Evolutionary conservation across 2,888 invertebrate species (phyloP).

Genomic region (Hemaris fuciformis): DNA sequence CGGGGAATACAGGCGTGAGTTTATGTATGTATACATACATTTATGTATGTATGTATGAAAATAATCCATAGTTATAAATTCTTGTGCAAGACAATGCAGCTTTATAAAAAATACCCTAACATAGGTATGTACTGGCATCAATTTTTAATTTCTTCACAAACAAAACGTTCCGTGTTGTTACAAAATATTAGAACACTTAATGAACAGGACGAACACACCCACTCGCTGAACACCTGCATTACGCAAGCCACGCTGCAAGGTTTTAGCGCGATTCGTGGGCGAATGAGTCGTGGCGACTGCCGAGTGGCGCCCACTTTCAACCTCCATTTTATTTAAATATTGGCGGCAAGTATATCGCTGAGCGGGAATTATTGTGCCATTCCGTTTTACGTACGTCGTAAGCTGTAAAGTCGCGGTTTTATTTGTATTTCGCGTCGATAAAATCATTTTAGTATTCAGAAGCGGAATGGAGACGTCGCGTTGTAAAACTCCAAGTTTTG

Average conservation of each 20-base stretch:
- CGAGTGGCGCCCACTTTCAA: slow-evolving; percentile 34
- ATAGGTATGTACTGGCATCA: neutral
- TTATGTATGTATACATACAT: no score
- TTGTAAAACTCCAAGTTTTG: slow-evolving; percentile 36
- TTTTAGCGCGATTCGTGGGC: slow-evolving; percentile 30
- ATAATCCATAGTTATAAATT: no score
- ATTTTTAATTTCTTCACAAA: neutral
- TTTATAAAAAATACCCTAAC: neutral
- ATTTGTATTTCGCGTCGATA: slow-evolving; percentile 26
- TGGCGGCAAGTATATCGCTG: slow-evolving; percentile 39
- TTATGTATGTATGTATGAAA: no score
- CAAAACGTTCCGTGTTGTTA: neutral
- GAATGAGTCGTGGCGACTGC: slow-evolving; percentile 20
- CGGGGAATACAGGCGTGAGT: no score
- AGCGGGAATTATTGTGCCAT: slow-evolving; percentile 46
- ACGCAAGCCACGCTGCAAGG: slow-evolving; percentile 23
- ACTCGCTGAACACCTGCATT: slow-evolving; percentile 13
- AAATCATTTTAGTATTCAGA: slow-evolving; percentile 22
- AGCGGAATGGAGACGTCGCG: slow-evolving; percentile 46
- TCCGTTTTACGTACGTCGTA: slow-evolving; percentile 49
- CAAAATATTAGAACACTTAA: slow-evolving; percentile 34
- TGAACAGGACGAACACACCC: neutral
- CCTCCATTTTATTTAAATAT: slow-evolving; percentile 31
- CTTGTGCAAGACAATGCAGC: no score
- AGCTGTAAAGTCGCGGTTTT: slow-evolving; percentile 47